Evolutionary conservation across 2,113 vertebrate genomes (phyloP).

Genomic region (Clinocottus analis): DNA sequence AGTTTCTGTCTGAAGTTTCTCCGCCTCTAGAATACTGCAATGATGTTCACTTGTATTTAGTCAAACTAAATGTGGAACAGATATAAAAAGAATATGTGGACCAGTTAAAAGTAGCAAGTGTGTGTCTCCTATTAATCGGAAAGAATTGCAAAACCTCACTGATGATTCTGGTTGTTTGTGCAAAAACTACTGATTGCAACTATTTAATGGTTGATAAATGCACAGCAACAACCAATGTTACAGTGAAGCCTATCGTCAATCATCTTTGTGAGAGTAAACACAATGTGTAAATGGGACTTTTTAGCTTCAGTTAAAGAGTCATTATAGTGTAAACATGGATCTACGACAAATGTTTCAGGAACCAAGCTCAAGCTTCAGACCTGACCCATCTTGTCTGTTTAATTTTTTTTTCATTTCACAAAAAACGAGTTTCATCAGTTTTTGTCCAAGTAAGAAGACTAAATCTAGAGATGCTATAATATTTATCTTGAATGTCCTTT

Average conservation of each 20-base stretch:
- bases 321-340: conserved; percentile 20
- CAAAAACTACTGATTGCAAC: conserved; percentile 1
- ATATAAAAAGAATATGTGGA: background rate
- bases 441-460: conserved; percentile 53
- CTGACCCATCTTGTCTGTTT: conserved; percentile 13
- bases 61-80: background rate
- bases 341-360: conserved; percentile 57
- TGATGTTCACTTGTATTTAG: background rate
- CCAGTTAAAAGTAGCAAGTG: background rate
- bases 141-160: background rate
- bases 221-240: conserved; percentile 2
- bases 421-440: conserved; percentile 4
- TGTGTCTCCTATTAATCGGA: no score
- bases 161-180: background rate
- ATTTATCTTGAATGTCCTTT: conserved; percentile 36
- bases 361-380: background rate
- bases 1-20: background rate
- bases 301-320: no score
- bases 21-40: background rate
- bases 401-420: no score
- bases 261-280: background rate
- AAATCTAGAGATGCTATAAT: conserved; percentile 65
- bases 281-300: background rate
- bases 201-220: conserved; percentile 16
- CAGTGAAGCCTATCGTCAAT: background rate